Evolutionary conservation across 37 sponge, comb jelly and placozoan species (phyloP).

Genomic region (Beroe forskalii): DNA sequence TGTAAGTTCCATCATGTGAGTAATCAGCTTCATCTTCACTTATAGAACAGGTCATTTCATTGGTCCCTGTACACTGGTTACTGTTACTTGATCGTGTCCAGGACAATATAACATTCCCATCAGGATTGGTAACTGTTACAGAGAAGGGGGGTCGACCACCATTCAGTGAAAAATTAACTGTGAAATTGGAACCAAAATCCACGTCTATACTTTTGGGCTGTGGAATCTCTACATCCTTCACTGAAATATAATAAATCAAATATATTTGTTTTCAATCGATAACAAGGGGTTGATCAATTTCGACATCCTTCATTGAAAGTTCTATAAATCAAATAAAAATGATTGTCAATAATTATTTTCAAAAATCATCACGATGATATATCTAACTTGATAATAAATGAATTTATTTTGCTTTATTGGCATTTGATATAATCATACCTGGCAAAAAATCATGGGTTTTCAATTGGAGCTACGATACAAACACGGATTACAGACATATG

Average conservation of each 20-base stretch:
- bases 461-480: too few relatives aligned
- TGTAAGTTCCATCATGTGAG: neutral
- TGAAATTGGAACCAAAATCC: neutral
- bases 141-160: neutral
- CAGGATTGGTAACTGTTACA: neutral
- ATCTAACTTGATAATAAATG: too few relatives aligned
- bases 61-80: neutral
- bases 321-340: neutral
- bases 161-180: neutral
- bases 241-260: neutral
- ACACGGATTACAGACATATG: too few relatives aligned
- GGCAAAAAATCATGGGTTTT: too few relatives aligned
- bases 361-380: too few relatives aligned
- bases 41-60: conserved; percentile 4
- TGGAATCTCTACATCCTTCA: neutral
- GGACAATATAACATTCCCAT: neutral
- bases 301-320: neutral
- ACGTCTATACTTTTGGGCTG: neutral
- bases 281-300: neutral
- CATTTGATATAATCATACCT: too few relatives aligned
- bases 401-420: too few relatives aligned
- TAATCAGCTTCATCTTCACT: neutral
- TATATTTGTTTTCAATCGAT: too few relatives aligned
- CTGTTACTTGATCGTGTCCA: neutral
- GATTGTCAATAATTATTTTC: neutral